Evolutionary conservation across 92 coral and sea anemone species (phyloP).

Genomic region (Palythoa caribaeorum): DNA sequence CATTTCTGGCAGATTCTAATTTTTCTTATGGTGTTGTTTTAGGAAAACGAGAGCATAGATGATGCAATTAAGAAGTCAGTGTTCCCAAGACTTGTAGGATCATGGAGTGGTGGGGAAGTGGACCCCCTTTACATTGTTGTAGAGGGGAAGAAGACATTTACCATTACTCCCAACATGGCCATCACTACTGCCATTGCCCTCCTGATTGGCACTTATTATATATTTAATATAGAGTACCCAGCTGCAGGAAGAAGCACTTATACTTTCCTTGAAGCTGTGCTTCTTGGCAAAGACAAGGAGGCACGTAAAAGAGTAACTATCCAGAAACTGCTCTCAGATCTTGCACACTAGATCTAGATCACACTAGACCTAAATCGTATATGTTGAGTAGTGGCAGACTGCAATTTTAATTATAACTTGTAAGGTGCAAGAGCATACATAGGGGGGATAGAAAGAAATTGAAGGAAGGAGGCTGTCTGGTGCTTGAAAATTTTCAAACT

Average conservation of each 20-base stretch:
- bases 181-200: conserved; percentile 21
- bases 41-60: conserved; percentile 57
- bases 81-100: conserved; percentile 43
- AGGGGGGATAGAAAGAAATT: not conserved
- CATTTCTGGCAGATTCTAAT: conserved; percentile 4
- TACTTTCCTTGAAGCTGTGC: conserved; percentile 30
- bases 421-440: conserved; percentile 10
- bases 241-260: conserved; percentile 23
- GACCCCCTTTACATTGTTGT: conserved; percentile 56
- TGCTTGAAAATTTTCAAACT: conserved; percentile 2
- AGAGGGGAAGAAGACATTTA: conserved; percentile 39
- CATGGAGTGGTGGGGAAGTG: conserved; percentile 19
- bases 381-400: conserved; percentile 15
- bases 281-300: conserved; percentile 24
- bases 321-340: conserved; percentile 27
- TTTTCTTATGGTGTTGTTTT: conserved; percentile 4
- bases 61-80: conserved; percentile 41
- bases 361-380: conserved; percentile 5
- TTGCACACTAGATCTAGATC: conserved; percentile 19
- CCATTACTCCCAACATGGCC: conserved; percentile 8
- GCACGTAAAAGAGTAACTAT: conserved; percentile 30
- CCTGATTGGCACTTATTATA: conserved; percentile 44
- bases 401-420: conserved; percentile 17
- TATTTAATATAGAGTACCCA: conserved; percentile 51
- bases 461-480: conserved; percentile 14